A percentile compares a stretch with the other conserved stretches of the same genome.
Conservation (phyloP, 2,888 invertebrate genomes). For the Drosophila greeni region DNA sequence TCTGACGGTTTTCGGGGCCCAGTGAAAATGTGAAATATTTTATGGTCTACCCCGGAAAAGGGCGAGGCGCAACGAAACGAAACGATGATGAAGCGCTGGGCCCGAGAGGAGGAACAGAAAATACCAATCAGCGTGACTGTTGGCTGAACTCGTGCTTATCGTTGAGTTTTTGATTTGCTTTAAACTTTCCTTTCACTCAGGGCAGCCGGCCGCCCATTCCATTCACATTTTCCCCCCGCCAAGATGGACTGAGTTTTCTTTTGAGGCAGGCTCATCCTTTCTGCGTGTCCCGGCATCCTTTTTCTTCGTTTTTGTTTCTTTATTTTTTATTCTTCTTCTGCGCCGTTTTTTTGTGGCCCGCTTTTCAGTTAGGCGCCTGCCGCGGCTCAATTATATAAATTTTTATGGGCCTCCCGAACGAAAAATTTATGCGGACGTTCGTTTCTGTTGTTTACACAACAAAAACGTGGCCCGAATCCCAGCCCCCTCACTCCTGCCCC, state of each 20-base stretch:
- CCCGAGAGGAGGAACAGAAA: constrained; percentile 8
- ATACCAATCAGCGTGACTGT: constrained; percentile 71
- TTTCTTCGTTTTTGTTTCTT: constrained; percentile 23
- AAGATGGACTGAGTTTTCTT: constrained; percentile 49
- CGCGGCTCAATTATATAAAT: constrained; percentile 71
- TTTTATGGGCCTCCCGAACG: constrained; percentile 57
- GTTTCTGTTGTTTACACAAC: constrained; percentile 58
- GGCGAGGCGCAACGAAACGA: constrained; percentile 16
- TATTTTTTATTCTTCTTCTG: not conserved
- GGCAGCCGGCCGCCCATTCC: constrained; percentile 4
- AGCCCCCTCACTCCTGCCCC: not conserved
- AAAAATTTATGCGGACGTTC: constrained; percentile 68
- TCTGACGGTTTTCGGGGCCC: constrained; percentile 38
- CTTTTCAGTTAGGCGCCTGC: constrained; percentile 46
- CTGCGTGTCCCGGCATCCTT: constrained; percentile 51
- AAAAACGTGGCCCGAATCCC: constrained; percentile 32
- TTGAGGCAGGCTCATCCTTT: constrained; percentile 58
- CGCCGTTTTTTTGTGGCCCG: constrained; percentile 23
- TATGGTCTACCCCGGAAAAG: constrained; percentile 58
- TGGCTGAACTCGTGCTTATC: constrained; percentile 73
- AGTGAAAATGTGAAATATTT: constrained; percentile 65
- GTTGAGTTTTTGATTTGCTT: constrained; percentile 70
- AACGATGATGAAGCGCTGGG: constrained; percentile 31
- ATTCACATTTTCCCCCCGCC: not conserved
- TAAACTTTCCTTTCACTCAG: constrained; percentile 58